Evolutionary conservation across 2,888 invertebrate species (phyloP).

Genomic region (Panzeria rudis): DNA sequence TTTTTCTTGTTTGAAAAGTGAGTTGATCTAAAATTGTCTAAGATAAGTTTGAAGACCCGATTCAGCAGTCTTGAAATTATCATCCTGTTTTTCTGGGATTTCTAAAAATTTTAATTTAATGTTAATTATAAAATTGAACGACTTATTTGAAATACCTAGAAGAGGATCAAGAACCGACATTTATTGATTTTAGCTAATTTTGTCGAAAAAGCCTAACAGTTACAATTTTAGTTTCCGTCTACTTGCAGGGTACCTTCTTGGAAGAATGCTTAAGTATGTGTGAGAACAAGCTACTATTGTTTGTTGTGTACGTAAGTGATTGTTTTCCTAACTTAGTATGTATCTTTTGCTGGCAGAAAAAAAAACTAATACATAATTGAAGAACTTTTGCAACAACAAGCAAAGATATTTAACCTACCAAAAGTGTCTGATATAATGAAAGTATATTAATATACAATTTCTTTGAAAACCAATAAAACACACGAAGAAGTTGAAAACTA

Average conservation of each 20-base stretch:
- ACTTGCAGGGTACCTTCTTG: background rate
- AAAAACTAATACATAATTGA: slow-evolving; percentile 40
- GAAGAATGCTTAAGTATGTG: background rate
- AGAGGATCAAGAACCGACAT: no score
- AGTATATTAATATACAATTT: slow-evolving; percentile 38
- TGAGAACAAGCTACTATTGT: background rate
- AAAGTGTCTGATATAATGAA: slow-evolving; percentile 44
- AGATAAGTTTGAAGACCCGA: no score
- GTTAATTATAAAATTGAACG: no score
- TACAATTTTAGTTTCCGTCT: background rate
- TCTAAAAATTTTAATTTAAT: no score
- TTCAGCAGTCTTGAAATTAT: no score
- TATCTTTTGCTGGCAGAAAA: slow-evolving; percentile 8
- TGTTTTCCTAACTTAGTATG: slow-evolving; percentile 17
- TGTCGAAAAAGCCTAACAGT: no score
- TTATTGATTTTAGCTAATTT: no score
- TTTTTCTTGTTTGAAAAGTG: no score
- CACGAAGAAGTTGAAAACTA: background rate
- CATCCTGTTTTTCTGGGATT: no score
- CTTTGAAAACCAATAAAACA: background rate
- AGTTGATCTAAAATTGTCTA: no score
- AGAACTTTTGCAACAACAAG: slow-evolving; percentile 40
- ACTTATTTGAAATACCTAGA: no score
- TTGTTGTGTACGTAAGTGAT: slow-evolving; percentile 11
- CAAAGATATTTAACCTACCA: slow-evolving; percentile 14